A percentile compares a stretch with the other conserved stretches of the same genome.
Conservation (phyloP, 2,113 vertebrate species). For the Myotis brandtii region DNA sequence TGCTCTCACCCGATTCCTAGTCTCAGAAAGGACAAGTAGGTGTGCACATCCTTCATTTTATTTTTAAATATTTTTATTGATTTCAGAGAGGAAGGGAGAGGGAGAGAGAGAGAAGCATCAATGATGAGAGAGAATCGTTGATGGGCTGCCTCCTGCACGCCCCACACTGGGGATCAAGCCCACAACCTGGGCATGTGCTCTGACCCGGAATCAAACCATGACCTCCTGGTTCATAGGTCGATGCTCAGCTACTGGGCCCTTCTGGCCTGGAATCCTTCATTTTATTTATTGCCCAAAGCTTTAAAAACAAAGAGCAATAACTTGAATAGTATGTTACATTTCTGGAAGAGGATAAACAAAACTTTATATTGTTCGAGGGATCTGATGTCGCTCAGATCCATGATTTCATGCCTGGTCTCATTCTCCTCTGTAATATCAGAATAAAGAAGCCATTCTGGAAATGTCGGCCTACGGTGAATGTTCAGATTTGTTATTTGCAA, state of each 20-base stretch:
- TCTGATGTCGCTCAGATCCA: not conserved
- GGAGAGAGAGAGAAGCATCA: too few relatives aligned
- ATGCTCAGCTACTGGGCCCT: too few relatives aligned
- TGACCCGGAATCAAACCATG: too few relatives aligned
- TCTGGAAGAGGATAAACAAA: not conserved
- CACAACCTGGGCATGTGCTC: too few relatives aligned
- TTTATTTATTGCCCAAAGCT: not conserved
- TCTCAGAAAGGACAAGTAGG: not conserved
- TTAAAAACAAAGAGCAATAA: not conserved
- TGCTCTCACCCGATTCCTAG: not conserved
- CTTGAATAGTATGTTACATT: not conserved
- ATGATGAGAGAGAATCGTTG: too few relatives aligned
- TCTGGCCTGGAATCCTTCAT: not conserved
- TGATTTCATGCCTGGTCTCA: not conserved
- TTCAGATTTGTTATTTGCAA: not conserved
- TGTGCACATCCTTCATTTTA: not conserved
- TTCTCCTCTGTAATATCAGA: not conserved
- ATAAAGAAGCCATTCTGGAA: not conserved
- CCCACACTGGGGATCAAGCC: too few relatives aligned
- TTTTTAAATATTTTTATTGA: too few relatives aligned
- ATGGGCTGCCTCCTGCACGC: too few relatives aligned
- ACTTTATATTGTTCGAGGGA: not conserved
- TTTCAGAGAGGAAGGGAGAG: too few relatives aligned
- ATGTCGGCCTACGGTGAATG: not conserved
- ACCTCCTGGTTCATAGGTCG: too few relatives aligned